Evolutionary conservation across 1,140 invertebrate genomes (phyloP).

Genomic region (Drosophila setifemur): DNA sequence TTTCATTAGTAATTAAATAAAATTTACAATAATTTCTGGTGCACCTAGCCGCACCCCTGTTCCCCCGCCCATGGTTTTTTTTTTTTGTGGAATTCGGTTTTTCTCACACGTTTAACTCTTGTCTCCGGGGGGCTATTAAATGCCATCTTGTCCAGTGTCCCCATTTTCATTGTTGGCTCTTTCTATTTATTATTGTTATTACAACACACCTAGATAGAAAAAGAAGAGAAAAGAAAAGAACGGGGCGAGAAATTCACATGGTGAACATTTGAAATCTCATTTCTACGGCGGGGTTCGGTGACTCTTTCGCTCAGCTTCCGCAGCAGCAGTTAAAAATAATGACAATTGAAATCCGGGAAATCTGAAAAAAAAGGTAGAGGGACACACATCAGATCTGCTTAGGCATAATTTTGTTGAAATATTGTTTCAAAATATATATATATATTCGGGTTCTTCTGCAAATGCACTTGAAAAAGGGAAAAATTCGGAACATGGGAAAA

Average conservation of each 20-base stretch:
- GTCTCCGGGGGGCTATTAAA: constrained; percentile 74
- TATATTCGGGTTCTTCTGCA: not conserved
- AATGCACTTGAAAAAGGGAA: constrained; percentile 6
- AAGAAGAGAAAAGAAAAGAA: not conserved
- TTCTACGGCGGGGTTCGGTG: constrained; percentile 30
- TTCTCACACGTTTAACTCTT: constrained; percentile 59
- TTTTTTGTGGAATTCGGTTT: constrained; percentile 32
- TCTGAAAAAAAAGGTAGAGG: not conserved
- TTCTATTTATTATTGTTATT: constrained; percentile 59
- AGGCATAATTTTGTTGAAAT: constrained; percentile 40
- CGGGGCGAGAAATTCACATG: constrained; percentile 24
- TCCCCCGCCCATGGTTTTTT: not conserved
- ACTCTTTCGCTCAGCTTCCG: constrained; percentile 55
- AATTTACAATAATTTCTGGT: constrained; percentile 76
- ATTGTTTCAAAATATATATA: constrained; percentile 32
- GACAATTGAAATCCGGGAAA: constrained; percentile 68
- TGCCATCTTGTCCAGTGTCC: constrained; percentile 48
- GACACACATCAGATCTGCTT: constrained; percentile 39
- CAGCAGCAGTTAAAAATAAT: constrained; percentile 73
- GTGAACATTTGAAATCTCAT: constrained; percentile 60
- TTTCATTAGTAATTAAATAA: constrained; percentile 79
- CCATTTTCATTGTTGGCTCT: constrained; percentile 29
- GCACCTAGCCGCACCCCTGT: constrained; percentile 12
- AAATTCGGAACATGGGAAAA: too few species aligned
- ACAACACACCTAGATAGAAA: constrained; percentile 34